Evolutionary conservation across 2,888 invertebrate genomes (phyloP).

Genomic region (Zelleria hepariella): DNA sequence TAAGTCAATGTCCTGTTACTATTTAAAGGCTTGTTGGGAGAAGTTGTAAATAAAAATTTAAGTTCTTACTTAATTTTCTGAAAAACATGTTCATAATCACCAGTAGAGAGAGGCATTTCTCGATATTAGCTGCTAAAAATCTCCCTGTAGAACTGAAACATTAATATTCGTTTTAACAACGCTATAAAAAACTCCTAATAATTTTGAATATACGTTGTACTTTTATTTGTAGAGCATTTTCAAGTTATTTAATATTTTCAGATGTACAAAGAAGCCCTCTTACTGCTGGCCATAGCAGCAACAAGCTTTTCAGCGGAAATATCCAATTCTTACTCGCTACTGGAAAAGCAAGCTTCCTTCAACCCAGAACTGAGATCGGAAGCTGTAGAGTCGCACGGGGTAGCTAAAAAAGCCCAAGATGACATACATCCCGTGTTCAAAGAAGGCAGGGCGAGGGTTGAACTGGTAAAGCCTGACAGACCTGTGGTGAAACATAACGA

Average conservation of each 20-base stretch:
- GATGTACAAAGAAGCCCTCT: conserved; percentile 36
- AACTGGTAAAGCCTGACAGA: conserved; percentile 38
- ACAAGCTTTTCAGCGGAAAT: conserved; percentile 38
- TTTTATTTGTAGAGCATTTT: no score
- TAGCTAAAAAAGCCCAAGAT: conserved; percentile 32
- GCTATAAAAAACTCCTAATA: no score
- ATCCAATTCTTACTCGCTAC: conserved; percentile 26
- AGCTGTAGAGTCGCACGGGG: conserved; percentile 26
- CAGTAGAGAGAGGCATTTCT: no score
- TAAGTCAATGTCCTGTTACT: conserved; percentile 15
- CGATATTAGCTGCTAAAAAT: no score
- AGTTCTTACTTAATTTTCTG: no score
- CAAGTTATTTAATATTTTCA: conserved; percentile 24
- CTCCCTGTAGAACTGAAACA: no score
- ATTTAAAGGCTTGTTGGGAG: no score
- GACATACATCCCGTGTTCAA: conserved; percentile 43
- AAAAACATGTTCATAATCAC: no score
- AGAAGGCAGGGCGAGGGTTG: conserved; percentile 41
- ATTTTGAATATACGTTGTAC: background rate
- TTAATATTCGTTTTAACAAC: no score
- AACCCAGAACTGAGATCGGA: conserved; percentile 34
- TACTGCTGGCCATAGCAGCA: conserved; percentile 26
- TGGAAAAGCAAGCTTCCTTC: conserved; percentile 35
- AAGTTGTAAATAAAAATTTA: no score
- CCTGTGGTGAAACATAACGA: conserved; percentile 42